Conservation (phyloP, 2,888 invertebrate species). For the Thecophora atra region DNA sequence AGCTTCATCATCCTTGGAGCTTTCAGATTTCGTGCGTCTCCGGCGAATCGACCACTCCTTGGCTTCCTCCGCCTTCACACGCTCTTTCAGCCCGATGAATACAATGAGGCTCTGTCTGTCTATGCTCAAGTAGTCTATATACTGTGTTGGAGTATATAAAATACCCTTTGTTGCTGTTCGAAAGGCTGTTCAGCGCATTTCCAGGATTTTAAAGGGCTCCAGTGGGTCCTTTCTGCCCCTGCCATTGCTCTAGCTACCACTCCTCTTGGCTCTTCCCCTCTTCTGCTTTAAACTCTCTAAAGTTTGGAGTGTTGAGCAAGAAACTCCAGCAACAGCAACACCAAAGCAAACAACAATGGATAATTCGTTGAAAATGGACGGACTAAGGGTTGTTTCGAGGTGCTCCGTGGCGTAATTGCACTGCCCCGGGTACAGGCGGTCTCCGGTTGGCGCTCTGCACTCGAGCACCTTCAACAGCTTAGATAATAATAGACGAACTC, state of each 20-base stretch:
- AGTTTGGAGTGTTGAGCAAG: conserved; percentile 13
- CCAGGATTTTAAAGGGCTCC: no score
- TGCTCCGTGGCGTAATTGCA: background rate
- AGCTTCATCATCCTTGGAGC: background rate
- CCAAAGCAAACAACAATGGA: background rate
- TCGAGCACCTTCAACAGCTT: conserved; percentile 17
- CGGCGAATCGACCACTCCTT: conserved; percentile 18
- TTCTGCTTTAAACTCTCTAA: background rate
- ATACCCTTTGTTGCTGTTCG: background rate
- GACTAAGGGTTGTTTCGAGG: background rate
- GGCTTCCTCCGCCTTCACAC: background rate
- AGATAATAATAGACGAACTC: conserved; percentile 20
- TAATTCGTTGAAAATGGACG: background rate
- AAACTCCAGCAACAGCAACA: background rate
- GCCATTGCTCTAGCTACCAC: no score
- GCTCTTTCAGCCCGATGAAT: background rate
- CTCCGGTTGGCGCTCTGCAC: background rate
- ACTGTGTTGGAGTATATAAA: background rate
- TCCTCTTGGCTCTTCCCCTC: no score
- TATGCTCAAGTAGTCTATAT: no score
- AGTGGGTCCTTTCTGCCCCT: no score
- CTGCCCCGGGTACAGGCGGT: background rate
- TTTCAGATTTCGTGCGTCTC: background rate
- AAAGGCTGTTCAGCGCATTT: no score
- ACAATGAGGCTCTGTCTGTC: background rate